Conservation (phyloP, 92 coral and sea anemone species). For the Parazoanthus atlanticus region DNA sequence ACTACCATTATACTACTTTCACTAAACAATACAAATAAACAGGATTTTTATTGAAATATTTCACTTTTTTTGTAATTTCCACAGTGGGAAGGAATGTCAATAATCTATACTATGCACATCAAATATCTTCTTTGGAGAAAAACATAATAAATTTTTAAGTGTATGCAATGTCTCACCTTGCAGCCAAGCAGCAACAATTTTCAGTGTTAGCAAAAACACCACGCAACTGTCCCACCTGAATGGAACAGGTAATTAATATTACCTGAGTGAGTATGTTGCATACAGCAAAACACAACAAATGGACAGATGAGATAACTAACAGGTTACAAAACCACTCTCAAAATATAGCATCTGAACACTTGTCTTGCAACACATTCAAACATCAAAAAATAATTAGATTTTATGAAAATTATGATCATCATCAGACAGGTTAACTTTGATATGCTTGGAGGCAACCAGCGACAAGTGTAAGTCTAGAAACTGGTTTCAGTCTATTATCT, state of each 20-base stretch:
- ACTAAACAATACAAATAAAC: no score
- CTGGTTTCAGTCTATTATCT: no score
- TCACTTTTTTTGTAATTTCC: background rate
- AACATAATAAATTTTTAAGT: background rate
- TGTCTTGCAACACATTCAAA: background rate
- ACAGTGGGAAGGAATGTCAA: background rate
- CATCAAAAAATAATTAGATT: no score
- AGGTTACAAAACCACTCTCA: no score
- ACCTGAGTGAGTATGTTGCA: background rate
- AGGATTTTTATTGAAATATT: no score
- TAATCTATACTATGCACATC: background rate
- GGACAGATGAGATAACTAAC: background rate
- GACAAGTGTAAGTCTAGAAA: no score
- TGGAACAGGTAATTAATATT: background rate
- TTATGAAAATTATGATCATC: no score
- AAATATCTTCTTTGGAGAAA: background rate
- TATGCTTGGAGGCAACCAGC: no score
- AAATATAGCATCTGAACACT: background rate
- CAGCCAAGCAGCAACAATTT: constrained; percentile 82
- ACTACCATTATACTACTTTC: no score
- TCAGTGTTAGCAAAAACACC: constrained; percentile 75
- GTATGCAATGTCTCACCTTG: constrained; percentile 48
- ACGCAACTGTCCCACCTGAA: constrained; percentile 67
- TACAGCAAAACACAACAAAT: background rate
- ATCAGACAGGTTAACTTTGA: no score